Evolutionary conservation across 2,888 invertebrate species (phyloP).

Genomic region (Cordilura impudica): DNA sequence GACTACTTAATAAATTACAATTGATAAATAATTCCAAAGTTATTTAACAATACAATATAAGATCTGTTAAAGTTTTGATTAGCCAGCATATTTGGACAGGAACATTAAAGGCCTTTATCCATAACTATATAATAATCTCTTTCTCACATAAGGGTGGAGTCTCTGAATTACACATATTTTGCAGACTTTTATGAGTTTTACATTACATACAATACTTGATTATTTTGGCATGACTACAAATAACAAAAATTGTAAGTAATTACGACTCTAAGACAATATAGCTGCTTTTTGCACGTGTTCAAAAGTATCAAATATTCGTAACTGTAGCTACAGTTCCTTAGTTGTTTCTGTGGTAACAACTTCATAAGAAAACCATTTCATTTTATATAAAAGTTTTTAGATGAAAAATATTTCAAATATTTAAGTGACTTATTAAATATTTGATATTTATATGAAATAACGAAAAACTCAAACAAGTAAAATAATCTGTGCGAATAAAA

Average conservation of each 20-base stretch:
- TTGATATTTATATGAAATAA: neutral
- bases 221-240: neutral
- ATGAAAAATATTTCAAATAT: slow-evolving; percentile 20
- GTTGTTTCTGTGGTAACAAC: neutral
- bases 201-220: neutral
- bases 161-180: too few relatives aligned
- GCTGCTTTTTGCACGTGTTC: neutral
- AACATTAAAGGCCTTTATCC: too few relatives aligned
- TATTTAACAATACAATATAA: too few relatives aligned
- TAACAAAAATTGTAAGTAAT: neutral
- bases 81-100: too few relatives aligned
- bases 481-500: neutral
- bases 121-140: too few relatives aligned
- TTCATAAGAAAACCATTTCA: neutral
- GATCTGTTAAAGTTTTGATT: too few relatives aligned
- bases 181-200: neutral
- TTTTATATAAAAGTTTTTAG: neutral
- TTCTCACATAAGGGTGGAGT: too few relatives aligned
- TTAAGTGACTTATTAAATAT: neutral
- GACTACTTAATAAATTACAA: too few relatives aligned
- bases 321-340: neutral
- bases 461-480: neutral
- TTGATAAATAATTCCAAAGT: too few relatives aligned
- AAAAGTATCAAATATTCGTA: neutral
- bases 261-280: neutral